Conservation (phyloP, 1,140 invertebrate genomes). For the Drosophila eugracilis region DNA sequence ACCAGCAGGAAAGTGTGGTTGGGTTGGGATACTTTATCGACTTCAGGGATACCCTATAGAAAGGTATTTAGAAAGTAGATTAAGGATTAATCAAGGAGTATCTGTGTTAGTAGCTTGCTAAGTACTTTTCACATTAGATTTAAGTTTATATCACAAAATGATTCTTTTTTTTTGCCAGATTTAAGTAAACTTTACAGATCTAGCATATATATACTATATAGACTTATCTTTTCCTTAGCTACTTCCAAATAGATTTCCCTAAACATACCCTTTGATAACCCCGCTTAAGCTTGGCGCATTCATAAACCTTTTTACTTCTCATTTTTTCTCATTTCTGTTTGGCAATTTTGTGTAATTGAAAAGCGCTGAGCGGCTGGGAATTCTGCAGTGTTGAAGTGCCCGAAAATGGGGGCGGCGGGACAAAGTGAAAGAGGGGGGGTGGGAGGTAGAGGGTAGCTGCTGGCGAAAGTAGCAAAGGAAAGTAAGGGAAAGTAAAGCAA, state of each 20-base stretch:
- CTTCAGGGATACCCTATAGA: not conserved
- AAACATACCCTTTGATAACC: slow-evolving; percentile 18
- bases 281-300: slow-evolving; percentile 25
- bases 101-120: no score
- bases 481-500: slow-evolving; percentile 11
- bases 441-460: no score
- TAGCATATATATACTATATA: not conserved
- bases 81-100: not conserved
- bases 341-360: slow-evolving; percentile 62
- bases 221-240: not conserved
- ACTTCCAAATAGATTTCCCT: not conserved
- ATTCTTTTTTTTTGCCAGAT: no score
- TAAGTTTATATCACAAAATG: no score
- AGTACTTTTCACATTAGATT: no score
- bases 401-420: slow-evolving; percentile 4
- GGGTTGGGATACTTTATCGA: not conserved
- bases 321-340: slow-evolving; percentile 16
- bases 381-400: slow-evolving; percentile 21
- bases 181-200: no score
- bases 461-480: slow-evolving; percentile 14
- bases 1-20: slow-evolving; percentile 2
- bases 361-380: slow-evolving; percentile 42
- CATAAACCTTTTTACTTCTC: slow-evolving; percentile 45
- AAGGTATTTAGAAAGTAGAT: not conserved
- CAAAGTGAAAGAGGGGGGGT: slow-evolving; percentile 26